These are phyloP conservation scores for Psittacula cyanocephala DNA, from an alignment of 2,113 vertebrate genomes.

Conservation along the genomic window DNA sequence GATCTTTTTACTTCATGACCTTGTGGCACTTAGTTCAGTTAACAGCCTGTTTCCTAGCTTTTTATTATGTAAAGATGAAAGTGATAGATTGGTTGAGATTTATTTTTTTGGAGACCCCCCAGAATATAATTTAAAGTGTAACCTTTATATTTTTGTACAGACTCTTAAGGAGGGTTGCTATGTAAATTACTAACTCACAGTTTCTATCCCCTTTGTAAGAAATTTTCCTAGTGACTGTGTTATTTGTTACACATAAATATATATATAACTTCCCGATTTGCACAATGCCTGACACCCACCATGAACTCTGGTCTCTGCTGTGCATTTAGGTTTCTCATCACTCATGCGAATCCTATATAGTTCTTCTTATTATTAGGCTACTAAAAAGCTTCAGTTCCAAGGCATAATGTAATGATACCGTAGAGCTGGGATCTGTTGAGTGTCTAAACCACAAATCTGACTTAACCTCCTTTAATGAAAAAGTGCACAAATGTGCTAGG, in stretches of 20 bases:
- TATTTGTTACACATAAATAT: background rate
- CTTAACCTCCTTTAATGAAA: background rate
- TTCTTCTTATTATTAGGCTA: background rate
- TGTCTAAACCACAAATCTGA: background rate
- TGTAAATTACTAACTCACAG: background rate
- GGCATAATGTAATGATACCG: background rate
- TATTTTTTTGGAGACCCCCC: background rate
- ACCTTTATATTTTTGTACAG: background rate
- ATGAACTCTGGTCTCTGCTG: background rate
- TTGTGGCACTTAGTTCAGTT: slow-evolving; percentile 35
- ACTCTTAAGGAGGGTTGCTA: background rate
- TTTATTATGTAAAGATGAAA: slow-evolving; percentile 56
- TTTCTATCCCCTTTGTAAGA: slow-evolving; percentile 9
- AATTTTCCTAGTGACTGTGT: background rate
- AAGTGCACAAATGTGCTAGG: background rate
- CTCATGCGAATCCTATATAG: background rate
- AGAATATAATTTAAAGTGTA: slow-evolving; percentile 3
- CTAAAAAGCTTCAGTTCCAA: background rate
- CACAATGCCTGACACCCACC: background rate
- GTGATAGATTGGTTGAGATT: background rate
- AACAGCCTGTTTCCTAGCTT: slow-evolving; percentile 42
- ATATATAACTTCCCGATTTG: background rate
- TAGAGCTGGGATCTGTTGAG: background rate
- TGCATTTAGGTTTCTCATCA: background rate
- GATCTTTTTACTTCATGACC: slow-evolving; percentile 50